Percentiles rank a stretch among this genome's conserved stretches.
These are phyloP conservation scores for Halesus radiatus DNA, from an alignment of 1,140 invertebrate genomes.

Conservation along the genomic window DNA sequence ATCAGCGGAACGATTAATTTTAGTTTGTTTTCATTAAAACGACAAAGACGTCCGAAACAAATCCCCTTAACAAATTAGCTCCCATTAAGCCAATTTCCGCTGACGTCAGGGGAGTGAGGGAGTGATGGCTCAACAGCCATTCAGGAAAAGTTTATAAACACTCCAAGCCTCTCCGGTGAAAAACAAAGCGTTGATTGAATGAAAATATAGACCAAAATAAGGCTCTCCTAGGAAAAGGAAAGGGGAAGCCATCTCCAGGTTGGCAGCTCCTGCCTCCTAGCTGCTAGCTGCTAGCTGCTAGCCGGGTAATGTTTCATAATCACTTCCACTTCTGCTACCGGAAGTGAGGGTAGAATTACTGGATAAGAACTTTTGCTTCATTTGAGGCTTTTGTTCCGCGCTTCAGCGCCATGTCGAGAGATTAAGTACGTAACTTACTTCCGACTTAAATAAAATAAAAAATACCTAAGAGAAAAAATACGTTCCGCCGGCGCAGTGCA, in stretches of 20 bases:
- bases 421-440: neutral
- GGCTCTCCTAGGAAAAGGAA: neutral
- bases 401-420: neutral
- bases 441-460: too few species aligned
- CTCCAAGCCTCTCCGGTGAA: constrained; percentile 12
- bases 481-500: too few species aligned
- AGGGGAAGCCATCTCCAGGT: neutral
- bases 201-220: constrained; percentile 26
- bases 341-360: constrained; percentile 16
- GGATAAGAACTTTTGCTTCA: constrained; percentile 2
- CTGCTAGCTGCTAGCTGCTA: too few species aligned
- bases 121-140: constrained; percentile 37
- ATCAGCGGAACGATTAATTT: constrained; percentile 36
- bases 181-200: constrained; percentile 39
- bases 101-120: constrained; percentile 5
- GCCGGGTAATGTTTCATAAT: constrained; percentile 26
- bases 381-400: neutral
- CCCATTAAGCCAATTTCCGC: constrained; percentile 42
- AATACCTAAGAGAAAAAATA: too few species aligned
- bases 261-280: too few species aligned
- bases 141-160: constrained; percentile 35
- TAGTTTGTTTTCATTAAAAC: constrained; percentile 42
- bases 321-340: constrained; percentile 20
- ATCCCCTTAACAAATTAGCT: constrained; percentile 42
- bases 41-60: constrained; percentile 41